phyloP scores from a whole-genome alignment of 1,140 invertebrate species.

The Drosophila pseudoobscura region DNA sequence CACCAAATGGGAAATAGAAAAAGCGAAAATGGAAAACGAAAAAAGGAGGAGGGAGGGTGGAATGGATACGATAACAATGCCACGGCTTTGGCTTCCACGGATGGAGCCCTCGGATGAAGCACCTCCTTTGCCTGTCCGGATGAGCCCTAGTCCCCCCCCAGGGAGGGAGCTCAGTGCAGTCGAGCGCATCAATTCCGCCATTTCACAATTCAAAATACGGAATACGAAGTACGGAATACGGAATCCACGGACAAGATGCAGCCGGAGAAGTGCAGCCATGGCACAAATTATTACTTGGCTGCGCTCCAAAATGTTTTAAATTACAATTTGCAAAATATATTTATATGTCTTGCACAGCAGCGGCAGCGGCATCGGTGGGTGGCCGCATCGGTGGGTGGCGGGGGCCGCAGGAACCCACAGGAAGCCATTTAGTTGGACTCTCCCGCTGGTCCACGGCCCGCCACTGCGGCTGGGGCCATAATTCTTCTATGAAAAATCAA shows the following conservation, averaged over 20 bases:
- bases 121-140: neutral
- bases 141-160: neutral
- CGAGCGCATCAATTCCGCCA: constrained; percentile 72
- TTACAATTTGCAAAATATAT: constrained; percentile 71
- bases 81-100: constrained; percentile 2
- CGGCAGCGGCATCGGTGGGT: constrained; percentile 19
- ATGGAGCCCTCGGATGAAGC: neutral
- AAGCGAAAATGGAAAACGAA: constrained; percentile 2
- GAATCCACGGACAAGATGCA: constrained; percentile 48
- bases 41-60: constrained; percentile 29
- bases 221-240: no score
- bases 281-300: constrained; percentile 79
- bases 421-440: constrained; percentile 63
- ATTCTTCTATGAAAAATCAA: constrained; percentile 55
- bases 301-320: constrained; percentile 73
- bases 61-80: constrained; percentile 65
- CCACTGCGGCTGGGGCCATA: constrained; percentile 28
- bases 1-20: constrained; percentile 13
- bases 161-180: constrained; percentile 41
- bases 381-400: neutral
- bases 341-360: constrained; percentile 38
- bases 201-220: constrained; percentile 62
- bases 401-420: constrained; percentile 44
- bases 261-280: constrained; percentile 28
- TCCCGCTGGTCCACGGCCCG: neutral